These are phyloP conservation scores for Adela reaumurella DNA, from an alignment of 2,888 invertebrate species.

Conservation along the genomic window DNA sequence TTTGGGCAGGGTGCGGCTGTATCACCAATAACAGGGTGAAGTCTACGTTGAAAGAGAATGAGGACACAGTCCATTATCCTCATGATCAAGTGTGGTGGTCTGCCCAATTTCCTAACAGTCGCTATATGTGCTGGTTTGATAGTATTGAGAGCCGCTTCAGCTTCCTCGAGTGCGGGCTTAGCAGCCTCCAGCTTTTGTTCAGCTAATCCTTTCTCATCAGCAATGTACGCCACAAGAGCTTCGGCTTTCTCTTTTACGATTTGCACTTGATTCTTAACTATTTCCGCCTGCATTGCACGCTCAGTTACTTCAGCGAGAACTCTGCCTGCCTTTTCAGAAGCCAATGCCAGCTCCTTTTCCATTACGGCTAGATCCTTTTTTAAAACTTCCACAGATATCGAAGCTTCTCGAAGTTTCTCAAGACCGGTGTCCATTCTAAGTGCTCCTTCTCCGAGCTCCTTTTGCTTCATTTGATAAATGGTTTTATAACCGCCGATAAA, in stretches of 20 bases:
- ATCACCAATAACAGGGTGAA: conserved; percentile 80
- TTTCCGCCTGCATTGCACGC: conserved; percentile 92
- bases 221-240: conserved; percentile 78
- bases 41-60: conserved; percentile 84
- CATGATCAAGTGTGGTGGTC: conserved; percentile 96
- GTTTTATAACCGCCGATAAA: conserved; percentile 94
- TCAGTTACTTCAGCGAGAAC: conserved; percentile 89
- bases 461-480: conserved; percentile 85
- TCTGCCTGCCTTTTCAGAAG: conserved; percentile 87
- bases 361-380: conserved; percentile 90
- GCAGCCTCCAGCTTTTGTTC: conserved; percentile 93
- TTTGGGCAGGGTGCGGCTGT: conserved; percentile 81
- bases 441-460: conserved; percentile 86
- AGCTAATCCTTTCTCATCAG: conserved; percentile 85
- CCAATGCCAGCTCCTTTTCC: conserved; percentile 90
- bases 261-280: conserved; percentile 92
- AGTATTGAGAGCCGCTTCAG: conserved; percentile 91
- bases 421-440: conserved; percentile 93
- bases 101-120: conserved; percentile 88
- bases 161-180: conserved; percentile 92
- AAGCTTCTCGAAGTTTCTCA: conserved; percentile 93
- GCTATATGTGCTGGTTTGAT: conserved; percentile 96
- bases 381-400: conserved; percentile 86
- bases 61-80: conserved; percentile 96
- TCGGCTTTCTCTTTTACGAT: conserved; percentile 96